phyloP scores from a whole-genome alignment of 2,797 vertebrate genomes.

The Leptoclinus maculatus region DNA sequence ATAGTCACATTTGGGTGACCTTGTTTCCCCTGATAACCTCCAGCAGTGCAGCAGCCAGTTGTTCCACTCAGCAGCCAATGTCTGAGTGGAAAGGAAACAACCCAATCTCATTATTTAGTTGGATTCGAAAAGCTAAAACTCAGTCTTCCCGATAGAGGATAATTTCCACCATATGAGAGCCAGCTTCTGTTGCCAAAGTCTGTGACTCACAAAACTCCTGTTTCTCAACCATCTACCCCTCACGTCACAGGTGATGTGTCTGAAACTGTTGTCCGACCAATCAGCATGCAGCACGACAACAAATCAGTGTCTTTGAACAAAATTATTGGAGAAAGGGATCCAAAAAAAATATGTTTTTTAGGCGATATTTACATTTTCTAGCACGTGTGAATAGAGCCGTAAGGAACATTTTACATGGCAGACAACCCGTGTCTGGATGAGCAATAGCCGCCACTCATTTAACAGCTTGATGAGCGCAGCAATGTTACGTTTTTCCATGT shows the following conservation, averaged over 20 bases:
- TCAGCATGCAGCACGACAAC: not conserved
- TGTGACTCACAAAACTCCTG: constrained; percentile 33
- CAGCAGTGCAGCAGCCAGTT: constrained; percentile 24
- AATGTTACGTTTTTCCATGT: constrained; percentile 26
- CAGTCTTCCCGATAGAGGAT: constrained; percentile 14
- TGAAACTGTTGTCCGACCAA: constrained; percentile 16
- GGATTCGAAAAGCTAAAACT: constrained; percentile 26
- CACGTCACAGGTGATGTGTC: constrained; percentile 30
- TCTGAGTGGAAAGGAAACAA: constrained; percentile 8
- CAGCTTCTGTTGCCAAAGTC: constrained; percentile 24
- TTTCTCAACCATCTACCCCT: not conserved
- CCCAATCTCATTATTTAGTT: constrained; percentile 34
- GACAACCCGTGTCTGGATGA: not conserved
- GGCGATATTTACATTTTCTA: not conserved
- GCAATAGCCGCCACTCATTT: not conserved
- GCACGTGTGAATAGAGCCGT: not conserved
- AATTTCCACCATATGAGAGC: constrained; percentile 26
- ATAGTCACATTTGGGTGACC: not conserved
- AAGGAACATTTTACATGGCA: not conserved
- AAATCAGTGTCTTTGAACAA: not conserved
- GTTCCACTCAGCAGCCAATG: constrained; percentile 23
- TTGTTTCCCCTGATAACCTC: constrained; percentile 11
- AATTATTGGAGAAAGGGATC: not conserved
- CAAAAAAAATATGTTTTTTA: not conserved
- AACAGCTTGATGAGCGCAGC: not conserved